Evolutionary conservation across 2,797 vertebrate genomes (phyloP).

Genomic region (Sebastes itinus): DNA sequence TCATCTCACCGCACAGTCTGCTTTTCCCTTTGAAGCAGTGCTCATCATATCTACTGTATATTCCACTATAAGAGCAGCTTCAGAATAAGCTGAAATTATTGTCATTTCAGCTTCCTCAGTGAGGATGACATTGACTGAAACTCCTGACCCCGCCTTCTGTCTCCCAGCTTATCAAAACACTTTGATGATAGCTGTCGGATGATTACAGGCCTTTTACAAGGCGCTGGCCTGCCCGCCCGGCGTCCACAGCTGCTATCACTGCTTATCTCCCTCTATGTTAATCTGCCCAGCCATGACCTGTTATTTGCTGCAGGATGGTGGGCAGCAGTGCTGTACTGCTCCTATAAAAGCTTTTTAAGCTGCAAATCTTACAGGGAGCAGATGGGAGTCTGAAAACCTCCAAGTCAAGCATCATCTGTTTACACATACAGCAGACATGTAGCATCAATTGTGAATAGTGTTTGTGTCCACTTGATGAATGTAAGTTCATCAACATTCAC

Average conservation of each 20-base stretch:
- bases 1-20: neutral
- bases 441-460: neutral
- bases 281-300: slow-evolving; percentile 73
- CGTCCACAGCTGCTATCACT: slow-evolving; percentile 57
- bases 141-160: slow-evolving; percentile 6
- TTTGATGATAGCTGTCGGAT: slow-evolving; percentile 13
- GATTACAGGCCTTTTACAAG: slow-evolving; percentile 39
- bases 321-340: slow-evolving; percentile 12
- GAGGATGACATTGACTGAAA: slow-evolving; percentile 9
- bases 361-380: slow-evolving; percentile 65
- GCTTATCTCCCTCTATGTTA: slow-evolving; percentile 71
- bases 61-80: neutral
- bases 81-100: neutral
- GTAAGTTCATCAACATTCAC: neutral
- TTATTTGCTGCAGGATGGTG: slow-evolving; percentile 56
- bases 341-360: slow-evolving; percentile 69
- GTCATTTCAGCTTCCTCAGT: neutral
- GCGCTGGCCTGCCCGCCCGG: neutral
- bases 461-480: neutral
- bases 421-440: neutral
- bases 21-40: neutral
- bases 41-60: neutral
- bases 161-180: slow-evolving; percentile 14
- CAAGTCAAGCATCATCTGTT: slow-evolving; percentile 2
- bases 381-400: slow-evolving; percentile 54